Evolutionary conservation across 1,140 invertebrate species (phyloP).

Genomic region (Glossosoma conforme): DNA sequence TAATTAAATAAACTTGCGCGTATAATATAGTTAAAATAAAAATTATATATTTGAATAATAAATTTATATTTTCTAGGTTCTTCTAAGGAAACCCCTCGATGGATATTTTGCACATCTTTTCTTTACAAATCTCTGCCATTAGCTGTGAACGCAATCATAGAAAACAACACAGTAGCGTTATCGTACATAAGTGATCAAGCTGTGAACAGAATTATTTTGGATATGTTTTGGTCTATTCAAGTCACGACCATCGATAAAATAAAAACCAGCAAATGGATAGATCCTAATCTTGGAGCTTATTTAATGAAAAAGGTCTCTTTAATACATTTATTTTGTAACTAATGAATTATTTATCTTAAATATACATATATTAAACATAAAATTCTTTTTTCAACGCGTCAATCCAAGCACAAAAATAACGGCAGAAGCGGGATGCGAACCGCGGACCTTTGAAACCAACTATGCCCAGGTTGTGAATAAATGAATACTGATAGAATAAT

Average conservation of each 20-base stretch:
- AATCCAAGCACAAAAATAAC: no score
- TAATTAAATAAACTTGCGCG: neutral
- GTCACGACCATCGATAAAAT: constrained; percentile 2
- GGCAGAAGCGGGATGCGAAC: no score
- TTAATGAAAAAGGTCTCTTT: constrained; percentile 9
- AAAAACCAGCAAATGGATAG: constrained; percentile 4
- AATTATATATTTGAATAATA: neutral
- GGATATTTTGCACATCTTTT: constrained; percentile 9
- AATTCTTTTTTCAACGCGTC: no score
- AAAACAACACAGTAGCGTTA: neutral
- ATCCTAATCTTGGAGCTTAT: neutral
- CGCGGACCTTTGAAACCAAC: no score
- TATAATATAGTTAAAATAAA: neutral
- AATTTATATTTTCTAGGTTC: constrained; percentile 6
- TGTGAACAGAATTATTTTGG: neutral
- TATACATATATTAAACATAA: no score
- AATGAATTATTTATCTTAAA: neutral
- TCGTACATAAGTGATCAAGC: neutral
- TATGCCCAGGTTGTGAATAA: no score
- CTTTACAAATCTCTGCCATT: constrained; percentile 12
- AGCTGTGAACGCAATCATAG: constrained; percentile 5
- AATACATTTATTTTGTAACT: neutral
- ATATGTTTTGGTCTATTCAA: constrained; percentile 9
- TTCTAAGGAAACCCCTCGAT: constrained; percentile 4
- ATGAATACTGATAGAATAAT: no score